Base-by-base conservation (phyloP, 2,888 invertebrate species). In the Perizoma affinitatum region DNA sequence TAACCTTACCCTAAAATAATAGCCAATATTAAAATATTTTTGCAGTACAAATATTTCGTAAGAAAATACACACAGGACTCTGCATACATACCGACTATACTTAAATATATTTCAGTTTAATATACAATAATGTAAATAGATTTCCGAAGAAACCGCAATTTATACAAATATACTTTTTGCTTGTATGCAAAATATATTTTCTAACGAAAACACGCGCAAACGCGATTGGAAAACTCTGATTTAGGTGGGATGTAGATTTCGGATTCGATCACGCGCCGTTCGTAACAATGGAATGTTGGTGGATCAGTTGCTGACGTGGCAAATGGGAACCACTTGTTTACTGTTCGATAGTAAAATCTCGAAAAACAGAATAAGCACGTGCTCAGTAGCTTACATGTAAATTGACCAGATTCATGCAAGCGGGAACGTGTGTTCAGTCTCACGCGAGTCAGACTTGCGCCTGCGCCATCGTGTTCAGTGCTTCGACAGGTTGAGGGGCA, bases 401-500 rank as follows among this genome's bases (percentile, higher is more conserved):
- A 65, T 72, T 65, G 69, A 72, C 70, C 71, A 67, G 70, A 69
- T 74, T 73, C 66, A 64, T 69, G 69, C 66, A 66, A 72, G 68
- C 78, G 75, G 75, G 77, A 78, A 73, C 75, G 79, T 80, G 80
- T 80, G 83, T 77, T 84, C 83, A 82, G 83, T 82, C 80, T 82
- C 81, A 76, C 80, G 79, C 74, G 65, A 61, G 59, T 71, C 80
- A 71, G 79, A 72, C 74, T 74, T 73, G 76, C 79, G 82, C 78
- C 77, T 67, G 75, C 78, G 76, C 77, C 75, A 59, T 64, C 69
- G 48, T 67, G 70, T 74, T 88, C 87, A 94, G 94, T 97, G 96
- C 94, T 97, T 97, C 83, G 97, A 97, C 93, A 97, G 94, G 93
- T 97, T 97, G 87, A 97, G 93, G 87, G 97, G 97, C 94, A 96